These are phyloP conservation scores for Thera obeliscata DNA, from an alignment of 2,888 invertebrate species.

Conservation along the genomic window DNA sequence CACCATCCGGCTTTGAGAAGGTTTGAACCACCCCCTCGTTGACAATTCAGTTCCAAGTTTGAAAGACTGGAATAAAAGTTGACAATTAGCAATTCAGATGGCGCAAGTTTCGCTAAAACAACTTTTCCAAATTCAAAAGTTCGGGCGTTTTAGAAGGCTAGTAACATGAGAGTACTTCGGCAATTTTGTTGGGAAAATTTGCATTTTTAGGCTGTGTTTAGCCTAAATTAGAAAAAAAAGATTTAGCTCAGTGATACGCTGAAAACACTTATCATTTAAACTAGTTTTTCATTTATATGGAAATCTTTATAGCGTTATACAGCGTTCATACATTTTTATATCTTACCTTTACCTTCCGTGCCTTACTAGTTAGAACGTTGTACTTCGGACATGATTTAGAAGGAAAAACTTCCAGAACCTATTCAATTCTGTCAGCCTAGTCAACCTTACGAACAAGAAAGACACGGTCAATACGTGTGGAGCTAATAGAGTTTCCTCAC, in stretches of 20 bases:
- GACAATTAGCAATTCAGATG: conserved; percentile 33
- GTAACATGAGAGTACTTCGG: conserved; percentile 21
- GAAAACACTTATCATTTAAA: not conserved
- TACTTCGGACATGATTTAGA: no score
- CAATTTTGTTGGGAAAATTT: conserved; percentile 15
- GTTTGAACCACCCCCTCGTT: conserved; percentile 12
- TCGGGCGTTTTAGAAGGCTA: conserved; percentile 19
- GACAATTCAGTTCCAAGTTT: conserved; percentile 10
- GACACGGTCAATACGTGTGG: not conserved
- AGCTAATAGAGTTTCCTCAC: no score
- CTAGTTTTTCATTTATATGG: not conserved
- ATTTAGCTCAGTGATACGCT: not conserved
- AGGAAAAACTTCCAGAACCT: not conserved
- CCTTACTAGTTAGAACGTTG: not conserved
- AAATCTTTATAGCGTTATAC: not conserved
- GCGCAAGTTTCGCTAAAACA: conserved; percentile 17
- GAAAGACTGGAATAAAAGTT: conserved; percentile 27
- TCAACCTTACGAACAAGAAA: not conserved
- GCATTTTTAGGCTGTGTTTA: conserved; percentile 1
- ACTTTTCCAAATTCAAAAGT: conserved; percentile 28
- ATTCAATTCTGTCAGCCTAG: not conserved
- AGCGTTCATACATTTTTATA: no score
- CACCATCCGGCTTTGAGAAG: not conserved
- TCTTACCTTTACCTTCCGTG: no score
- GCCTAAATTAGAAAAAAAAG: not conserved